These are phyloP conservation scores for Microplitis manilae DNA, from an alignment of 2,888 invertebrate genomes.

Conservation along the genomic window DNA sequence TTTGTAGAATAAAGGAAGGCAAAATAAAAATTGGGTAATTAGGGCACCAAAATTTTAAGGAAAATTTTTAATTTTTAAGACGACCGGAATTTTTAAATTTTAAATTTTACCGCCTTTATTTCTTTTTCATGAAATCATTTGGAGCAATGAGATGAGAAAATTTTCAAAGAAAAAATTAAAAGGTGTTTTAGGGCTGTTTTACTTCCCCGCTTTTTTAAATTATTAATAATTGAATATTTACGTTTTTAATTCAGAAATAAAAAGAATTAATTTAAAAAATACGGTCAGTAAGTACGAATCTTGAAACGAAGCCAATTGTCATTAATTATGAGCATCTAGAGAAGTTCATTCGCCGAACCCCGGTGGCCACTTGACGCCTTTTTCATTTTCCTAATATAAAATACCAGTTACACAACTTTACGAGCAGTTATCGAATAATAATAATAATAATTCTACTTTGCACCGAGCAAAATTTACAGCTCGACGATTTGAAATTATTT, in stretches of 20 bases:
- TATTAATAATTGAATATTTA: not conserved
- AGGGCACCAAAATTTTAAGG: no score
- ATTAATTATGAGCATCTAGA: conserved; percentile 23
- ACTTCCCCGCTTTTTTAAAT: not conserved
- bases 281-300: conserved; percentile 28
- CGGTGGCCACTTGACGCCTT: not conserved
- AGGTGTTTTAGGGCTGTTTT: not conserved
- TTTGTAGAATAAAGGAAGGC: no score
- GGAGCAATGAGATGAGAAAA: no score
- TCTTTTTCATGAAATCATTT: no score
- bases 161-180: no score
- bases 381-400: not conserved
- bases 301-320: conserved; percentile 31
- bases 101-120: no score
- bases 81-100: no score
- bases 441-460: not conserved
- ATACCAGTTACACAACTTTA: not conserved
- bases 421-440: not conserved
- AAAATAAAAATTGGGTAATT: no score
- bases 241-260: not conserved
- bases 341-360: not conserved
- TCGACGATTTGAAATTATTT: not conserved
- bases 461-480: not conserved
- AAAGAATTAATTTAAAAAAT: conserved; percentile 27
- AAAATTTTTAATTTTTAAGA: no score